Percentiles rank a stretch among this genome's conserved stretches.
Conservation (phyloP, 2,888 invertebrate species). For the Sesamia inferens region DNA sequence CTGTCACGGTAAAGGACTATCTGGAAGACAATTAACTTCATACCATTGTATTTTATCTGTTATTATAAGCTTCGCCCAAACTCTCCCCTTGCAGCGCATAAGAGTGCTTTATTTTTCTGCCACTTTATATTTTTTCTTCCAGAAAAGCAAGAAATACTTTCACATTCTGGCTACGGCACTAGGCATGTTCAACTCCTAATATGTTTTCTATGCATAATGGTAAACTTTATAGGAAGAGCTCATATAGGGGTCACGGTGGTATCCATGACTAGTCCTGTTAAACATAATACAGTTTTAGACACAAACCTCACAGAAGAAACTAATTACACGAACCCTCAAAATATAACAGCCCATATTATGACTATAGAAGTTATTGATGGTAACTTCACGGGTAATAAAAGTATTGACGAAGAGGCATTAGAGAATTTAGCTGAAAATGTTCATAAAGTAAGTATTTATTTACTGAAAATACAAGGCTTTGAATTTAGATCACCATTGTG, state of each 20-base stretch:
- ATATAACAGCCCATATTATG: neutral
- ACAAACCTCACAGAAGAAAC: neutral
- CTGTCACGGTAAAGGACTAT: no score
- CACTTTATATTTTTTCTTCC: slow-evolving; percentile 39
- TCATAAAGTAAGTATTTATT: slow-evolving; percentile 30
- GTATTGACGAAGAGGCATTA: neutral
- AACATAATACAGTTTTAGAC: slow-evolving; percentile 8
- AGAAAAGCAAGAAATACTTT: slow-evolving; percentile 56
- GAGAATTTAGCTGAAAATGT: slow-evolving; percentile 20
- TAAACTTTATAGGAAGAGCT: slow-evolving; percentile 69
- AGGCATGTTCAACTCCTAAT: slow-evolving; percentile 74
- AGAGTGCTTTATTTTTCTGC: neutral
- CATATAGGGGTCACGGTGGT: slow-evolving; percentile 79
- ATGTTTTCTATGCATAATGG: slow-evolving; percentile 65
- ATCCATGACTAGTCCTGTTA: slow-evolving; percentile 72
- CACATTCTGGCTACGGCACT: slow-evolving; percentile 72
- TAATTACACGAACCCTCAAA: slow-evolving; percentile 4
- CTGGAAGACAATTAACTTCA: neutral
- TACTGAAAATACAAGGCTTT: neutral
- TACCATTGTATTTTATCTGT: neutral
- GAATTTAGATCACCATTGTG: neutral
- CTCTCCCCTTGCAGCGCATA: neutral
- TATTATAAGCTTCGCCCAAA: neutral
- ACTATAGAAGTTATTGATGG: neutral
- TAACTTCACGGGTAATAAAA: slow-evolving; percentile 11